phyloP scores from a whole-genome alignment of 2,888 invertebrate genomes.

The Leucoptera coffeella region DNA sequence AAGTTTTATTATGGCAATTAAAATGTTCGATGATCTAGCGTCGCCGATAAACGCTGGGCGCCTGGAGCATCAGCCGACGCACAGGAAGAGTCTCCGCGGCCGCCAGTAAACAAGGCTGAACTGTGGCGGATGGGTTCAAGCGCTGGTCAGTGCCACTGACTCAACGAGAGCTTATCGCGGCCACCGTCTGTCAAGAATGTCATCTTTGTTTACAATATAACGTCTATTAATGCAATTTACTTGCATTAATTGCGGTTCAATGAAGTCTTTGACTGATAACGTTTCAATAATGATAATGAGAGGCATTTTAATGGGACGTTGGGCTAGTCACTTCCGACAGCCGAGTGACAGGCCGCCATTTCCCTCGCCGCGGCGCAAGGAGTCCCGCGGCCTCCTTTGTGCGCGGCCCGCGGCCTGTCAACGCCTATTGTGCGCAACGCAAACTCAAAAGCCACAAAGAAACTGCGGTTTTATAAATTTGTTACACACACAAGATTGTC shows the following conservation, averaged over 20 bases:
- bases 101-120: background rate
- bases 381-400: no score
- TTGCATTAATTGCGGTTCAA: conserved; percentile 41
- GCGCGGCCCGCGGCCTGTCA: conserved; percentile 37
- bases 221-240: conserved; percentile 43
- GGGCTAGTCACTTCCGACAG: conserved; percentile 30
- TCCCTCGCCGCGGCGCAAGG: no score
- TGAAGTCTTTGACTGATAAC: conserved; percentile 46
- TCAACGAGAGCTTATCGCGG: conserved; percentile 21
- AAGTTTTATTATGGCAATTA: conserved; percentile 49
- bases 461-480: conserved; percentile 40
- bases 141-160: conserved; percentile 38
- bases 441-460: conserved; percentile 26
- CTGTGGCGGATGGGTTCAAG: background rate
- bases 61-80: no score
- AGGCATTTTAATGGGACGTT: conserved; percentile 28
- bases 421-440: conserved; percentile 36
- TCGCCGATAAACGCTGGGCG: no score
- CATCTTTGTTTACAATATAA: conserved; percentile 21
- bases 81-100: no score
- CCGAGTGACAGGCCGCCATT: conserved; percentile 9
- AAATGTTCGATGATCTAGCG: conserved; percentile 10
- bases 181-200: conserved; percentile 26
- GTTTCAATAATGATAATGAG: conserved; percentile 20
- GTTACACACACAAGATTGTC: conserved; percentile 37